These are phyloP conservation scores for Lobophora halterata DNA, from an alignment of 2,888 invertebrate species.

Conservation along the genomic window DNA sequence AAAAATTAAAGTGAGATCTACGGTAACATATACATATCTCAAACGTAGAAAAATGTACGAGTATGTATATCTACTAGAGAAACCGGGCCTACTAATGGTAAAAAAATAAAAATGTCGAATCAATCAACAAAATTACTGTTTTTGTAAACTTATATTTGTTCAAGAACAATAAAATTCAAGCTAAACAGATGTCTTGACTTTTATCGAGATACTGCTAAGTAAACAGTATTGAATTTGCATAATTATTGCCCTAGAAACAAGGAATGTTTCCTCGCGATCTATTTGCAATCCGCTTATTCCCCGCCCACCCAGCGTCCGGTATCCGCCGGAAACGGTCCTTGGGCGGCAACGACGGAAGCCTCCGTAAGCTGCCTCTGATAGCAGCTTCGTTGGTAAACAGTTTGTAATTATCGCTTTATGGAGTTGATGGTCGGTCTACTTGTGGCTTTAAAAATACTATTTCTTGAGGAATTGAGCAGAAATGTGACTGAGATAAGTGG, in stretches of 20 bases:
- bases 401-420: slow-evolving; percentile 43
- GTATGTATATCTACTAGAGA: too few species aligned
- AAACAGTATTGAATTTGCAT: slow-evolving; percentile 25
- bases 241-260: slow-evolving; percentile 35
- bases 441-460: slow-evolving; percentile 2
- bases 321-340: slow-evolving; percentile 59
- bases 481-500: neutral
- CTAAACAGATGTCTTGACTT: too few species aligned
- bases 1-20: too few species aligned
- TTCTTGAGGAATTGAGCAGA: neutral
- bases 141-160: too few species aligned
- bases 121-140: too few species aligned
- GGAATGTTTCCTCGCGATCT: slow-evolving; percentile 39
- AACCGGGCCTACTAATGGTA: too few species aligned
- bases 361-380: slow-evolving; percentile 53
- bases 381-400: slow-evolving; percentile 37
- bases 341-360: slow-evolving; percentile 50
- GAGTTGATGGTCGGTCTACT: slow-evolving; percentile 22
- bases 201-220: neutral
- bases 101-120: too few species aligned
- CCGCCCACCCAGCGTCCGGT: slow-evolving; percentile 40
- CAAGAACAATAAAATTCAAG: too few species aligned
- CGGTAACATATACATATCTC: too few species aligned
- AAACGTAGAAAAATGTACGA: too few species aligned
- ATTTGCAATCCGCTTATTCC: slow-evolving; percentile 48